A percentile compares a stretch with the other conserved stretches of the same genome.
phyloP scores from a whole-genome alignment of 2,888 invertebrate genomes.

The Pherbina coryleti region DNA sequence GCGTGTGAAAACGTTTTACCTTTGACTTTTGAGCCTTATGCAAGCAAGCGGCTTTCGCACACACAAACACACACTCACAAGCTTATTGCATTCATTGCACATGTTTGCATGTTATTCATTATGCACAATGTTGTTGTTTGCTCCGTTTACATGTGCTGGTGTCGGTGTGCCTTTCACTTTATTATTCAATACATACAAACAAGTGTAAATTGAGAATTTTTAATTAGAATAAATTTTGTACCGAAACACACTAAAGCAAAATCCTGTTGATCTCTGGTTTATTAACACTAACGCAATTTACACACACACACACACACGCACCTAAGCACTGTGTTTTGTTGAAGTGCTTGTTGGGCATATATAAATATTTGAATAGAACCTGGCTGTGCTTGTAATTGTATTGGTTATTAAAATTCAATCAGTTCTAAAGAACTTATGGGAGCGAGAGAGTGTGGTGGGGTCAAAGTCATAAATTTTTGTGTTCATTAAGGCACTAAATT shows the following conservation, averaged over 20 bases:
- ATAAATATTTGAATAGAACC: neutral
- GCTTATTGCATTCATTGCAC: neutral
- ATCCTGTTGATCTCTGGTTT: neutral
- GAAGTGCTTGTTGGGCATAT: neutral
- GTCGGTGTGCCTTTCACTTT: neutral
- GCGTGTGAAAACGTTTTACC: neutral
- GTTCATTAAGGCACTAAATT: too few species aligned
- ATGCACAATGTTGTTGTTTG: neutral
- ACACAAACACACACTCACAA: neutral
- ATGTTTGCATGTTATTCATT: neutral
- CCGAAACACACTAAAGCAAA: neutral
- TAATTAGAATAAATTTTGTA: constrained; percentile 12
- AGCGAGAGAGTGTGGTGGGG: too few species aligned
- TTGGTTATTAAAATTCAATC: constrained; percentile 6
- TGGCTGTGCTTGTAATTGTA: neutral
- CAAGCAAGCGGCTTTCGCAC: neutral
- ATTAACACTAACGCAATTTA: neutral
- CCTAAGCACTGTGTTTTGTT: neutral
- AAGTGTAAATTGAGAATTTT: neutral
- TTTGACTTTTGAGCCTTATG: neutral
- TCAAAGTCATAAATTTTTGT: too few species aligned
- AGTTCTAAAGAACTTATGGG: neutral
- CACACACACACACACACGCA: neutral
- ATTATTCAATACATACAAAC: neutral
- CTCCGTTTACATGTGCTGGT: neutral